These are phyloP conservation scores for Cacatua alba DNA, from an alignment of 2,113 vertebrate genomes.

Conservation along the genomic window DNA sequence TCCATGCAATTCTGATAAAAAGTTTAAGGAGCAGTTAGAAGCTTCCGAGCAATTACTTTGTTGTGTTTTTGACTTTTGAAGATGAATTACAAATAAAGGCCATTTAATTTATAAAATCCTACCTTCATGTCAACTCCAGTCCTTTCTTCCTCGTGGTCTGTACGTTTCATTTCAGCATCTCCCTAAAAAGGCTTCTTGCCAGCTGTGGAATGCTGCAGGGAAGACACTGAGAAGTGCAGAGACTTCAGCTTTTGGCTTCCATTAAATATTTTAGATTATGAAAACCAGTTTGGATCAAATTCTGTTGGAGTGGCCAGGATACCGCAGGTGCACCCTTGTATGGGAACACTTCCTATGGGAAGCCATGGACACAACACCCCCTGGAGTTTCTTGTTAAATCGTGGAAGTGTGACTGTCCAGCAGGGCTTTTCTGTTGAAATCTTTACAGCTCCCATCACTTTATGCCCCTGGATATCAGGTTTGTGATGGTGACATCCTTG, in stretches of 20 bases:
- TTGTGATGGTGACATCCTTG: not conserved
- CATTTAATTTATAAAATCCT: constrained; percentile 72
- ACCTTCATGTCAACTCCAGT: not conserved
- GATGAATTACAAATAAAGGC: constrained; percentile 74
- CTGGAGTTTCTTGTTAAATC: no score
- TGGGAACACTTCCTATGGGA: not conserved
- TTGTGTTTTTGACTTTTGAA: constrained; percentile 72
- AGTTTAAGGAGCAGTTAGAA: constrained; percentile 54
- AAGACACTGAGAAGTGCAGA: not conserved
- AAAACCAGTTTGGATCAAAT: not conserved
- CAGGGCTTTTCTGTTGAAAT: not conserved
- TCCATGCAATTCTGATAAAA: constrained; percentile 69
- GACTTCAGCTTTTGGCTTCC: not conserved
- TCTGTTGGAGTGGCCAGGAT: not conserved
- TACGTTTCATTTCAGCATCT: not conserved
- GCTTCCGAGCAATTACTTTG: constrained; percentile 49
- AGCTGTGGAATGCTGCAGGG: not conserved
- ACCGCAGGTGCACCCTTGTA: not conserved
- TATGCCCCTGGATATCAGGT: not conserved
- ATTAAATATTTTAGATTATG: not conserved
- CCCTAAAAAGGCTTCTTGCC: not conserved
- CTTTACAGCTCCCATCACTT: not conserved
- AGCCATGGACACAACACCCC: not conserved
- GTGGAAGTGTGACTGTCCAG: not conserved
- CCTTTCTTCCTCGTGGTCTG: fast-evolving